phyloP scores from a whole-genome alignment of 2,113 vertebrate genomes.

The Cardinalis cardinalis region DNA sequence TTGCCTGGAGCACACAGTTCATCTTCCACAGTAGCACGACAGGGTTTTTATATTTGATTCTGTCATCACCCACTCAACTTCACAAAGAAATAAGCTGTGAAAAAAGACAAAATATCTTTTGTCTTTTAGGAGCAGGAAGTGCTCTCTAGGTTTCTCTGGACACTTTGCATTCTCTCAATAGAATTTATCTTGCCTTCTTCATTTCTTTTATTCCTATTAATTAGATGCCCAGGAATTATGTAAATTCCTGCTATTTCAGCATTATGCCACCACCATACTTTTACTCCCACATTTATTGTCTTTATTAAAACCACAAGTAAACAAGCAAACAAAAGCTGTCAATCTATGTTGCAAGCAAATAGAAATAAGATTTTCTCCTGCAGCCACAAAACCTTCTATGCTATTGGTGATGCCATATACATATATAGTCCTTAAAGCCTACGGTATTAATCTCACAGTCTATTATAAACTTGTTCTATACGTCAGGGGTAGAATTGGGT shows the following conservation, averaged over 20 bases:
- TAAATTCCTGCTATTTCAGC: neutral
- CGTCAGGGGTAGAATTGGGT: neutral
- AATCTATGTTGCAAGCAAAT: neutral
- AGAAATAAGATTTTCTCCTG: neutral
- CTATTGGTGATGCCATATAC: too few relatives aligned
- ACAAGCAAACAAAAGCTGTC: neutral
- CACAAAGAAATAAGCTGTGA: neutral
- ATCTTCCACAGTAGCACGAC: neutral
- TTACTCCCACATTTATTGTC: neutral
- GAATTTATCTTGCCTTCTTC: neutral
- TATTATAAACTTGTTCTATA: neutral
- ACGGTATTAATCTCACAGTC: neutral
- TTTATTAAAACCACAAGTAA: neutral
- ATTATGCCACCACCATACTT: neutral
- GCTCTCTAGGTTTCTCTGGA: neutral
- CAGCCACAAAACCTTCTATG: neutral
- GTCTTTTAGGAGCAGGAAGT: neutral
- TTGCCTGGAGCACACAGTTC: neutral
- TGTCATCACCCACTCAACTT: neutral
- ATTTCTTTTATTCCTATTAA: neutral
- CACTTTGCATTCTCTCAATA: neutral
- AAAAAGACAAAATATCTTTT: neutral
- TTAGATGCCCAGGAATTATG: neutral
- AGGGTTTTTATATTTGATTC: neutral
- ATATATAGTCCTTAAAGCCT: neutral